These are phyloP conservation scores for Notechis scutatus DNA, from an alignment of 2,113 vertebrate genomes.

Conservation along the genomic window DNA sequence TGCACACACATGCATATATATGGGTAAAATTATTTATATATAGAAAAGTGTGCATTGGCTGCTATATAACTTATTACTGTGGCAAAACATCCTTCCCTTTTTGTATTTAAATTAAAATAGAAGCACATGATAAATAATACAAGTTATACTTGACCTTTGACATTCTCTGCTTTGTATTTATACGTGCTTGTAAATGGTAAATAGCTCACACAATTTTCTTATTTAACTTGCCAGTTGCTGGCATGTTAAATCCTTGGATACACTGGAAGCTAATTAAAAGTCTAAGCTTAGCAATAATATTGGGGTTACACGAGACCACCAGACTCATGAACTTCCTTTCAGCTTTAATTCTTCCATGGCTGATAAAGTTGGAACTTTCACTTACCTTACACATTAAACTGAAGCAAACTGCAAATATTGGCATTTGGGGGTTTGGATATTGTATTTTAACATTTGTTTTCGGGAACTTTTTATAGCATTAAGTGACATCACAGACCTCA, in stretches of 20 bases:
- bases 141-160: background rate
- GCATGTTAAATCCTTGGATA: background rate
- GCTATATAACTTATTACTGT: background rate
- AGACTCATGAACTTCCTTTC: background rate
- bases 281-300: background rate
- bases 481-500: background rate
- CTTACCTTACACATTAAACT: background rate
- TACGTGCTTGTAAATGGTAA: background rate
- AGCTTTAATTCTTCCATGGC: background rate
- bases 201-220: background rate
- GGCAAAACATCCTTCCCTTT: background rate
- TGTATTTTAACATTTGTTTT: background rate
- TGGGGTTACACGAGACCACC: background rate
- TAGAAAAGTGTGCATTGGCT: background rate
- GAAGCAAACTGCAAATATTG: background rate
- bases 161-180: background rate
- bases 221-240: background rate
- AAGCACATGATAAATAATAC: background rate
- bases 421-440: conserved; percentile 2
- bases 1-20: background rate
- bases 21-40: background rate
- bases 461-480: background rate
- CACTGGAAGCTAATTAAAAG: conserved; percentile 9
- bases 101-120: background rate
- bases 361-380: background rate